Conservation (phyloP, 2,888 invertebrate species). For the Linhomoeus sp. region DNA sequence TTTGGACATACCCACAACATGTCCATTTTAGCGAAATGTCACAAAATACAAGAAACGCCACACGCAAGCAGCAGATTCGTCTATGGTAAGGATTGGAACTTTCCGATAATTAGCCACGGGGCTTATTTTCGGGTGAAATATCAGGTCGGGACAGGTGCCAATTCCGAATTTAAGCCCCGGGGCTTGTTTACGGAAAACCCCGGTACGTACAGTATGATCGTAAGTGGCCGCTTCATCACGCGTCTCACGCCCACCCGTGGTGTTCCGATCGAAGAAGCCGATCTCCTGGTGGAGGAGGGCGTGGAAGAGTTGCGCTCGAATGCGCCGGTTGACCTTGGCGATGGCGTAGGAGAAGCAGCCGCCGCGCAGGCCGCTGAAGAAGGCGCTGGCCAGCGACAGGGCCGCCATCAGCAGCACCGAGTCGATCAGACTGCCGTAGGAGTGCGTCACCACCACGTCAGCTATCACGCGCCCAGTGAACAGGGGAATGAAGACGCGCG, state of each 20-base stretch:
- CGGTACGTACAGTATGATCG: neutral
- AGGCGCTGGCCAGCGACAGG: conserved; percentile 15
- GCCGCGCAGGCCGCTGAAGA: conserved; percentile 27
- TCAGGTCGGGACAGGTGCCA: too few species aligned
- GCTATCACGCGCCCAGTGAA: conserved; percentile 21
- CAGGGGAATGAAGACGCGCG: conserved; percentile 23
- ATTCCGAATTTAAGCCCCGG: too few species aligned
- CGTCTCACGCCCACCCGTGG: neutral
- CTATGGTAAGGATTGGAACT: too few species aligned
- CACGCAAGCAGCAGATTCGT: too few species aligned
- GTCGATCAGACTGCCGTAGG: conserved; percentile 9
- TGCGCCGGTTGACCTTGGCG: conserved; percentile 21
- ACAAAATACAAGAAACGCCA: too few species aligned
- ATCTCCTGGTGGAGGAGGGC: conserved; percentile 27
- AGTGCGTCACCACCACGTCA: conserved; percentile 14
- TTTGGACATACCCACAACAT: too few species aligned
- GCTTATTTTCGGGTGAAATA: too few species aligned
- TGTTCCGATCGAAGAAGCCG: conserved; percentile 25
- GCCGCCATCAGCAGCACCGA: conserved; percentile 15
- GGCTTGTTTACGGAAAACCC: neutral
- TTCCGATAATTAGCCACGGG: too few species aligned
- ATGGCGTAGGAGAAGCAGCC: conserved; percentile 27
- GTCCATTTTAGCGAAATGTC: too few species aligned
- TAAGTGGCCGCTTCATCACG: neutral
- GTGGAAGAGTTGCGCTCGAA: conserved; percentile 25